Base-by-base conservation (phyloP, 2,888 invertebrate species). In the Pristionchus maxplancki region DNA sequence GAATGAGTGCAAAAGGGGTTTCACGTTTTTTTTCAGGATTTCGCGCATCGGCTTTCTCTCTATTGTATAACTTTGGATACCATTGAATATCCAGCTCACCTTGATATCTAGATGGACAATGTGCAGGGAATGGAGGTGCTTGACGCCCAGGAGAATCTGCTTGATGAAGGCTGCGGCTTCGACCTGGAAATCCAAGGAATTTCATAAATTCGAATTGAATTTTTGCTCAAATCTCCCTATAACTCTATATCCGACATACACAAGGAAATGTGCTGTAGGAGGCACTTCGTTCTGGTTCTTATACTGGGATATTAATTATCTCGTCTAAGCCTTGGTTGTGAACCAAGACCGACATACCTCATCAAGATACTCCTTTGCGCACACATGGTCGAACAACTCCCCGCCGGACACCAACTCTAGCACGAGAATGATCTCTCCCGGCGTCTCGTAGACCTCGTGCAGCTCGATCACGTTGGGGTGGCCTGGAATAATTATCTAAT, bases 71-170 rank as follows among this genome's bases (percentile, higher is more conserved):
- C 11, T 24, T 31, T 17, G 17, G 17, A 50, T 13, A 9, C 48
- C n/a, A 6, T 20, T 13, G 37, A 20, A 53, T 20, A 31, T 11
- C 24, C 4, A 20, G 5, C 64, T n/a, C 20, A 96, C 96, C 95
- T 96, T 96, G 90, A 96, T 96, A 95, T 96, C 96, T 90, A 96
- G 95, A 95, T 96, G 96, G 90, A 96, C 96, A 90, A 96, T 96
- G 93, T 96, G 95, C 92, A 96, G 95, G 78, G 95, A 95, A 95
- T 96, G 96, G 93, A 96, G 95, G 93, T 96, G 96, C 92, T 95
- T 95, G 62, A 96, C 95, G 34, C 96, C 96, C 90, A 96, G 95
- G 89, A 96, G 95, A 90, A 96, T 96, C 95, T 96, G 96, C 90
- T 95, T 94, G 89, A 96, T 95, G 94, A 96, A 96, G 84, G 95